Percentiles rank a stretch among this genome's conserved stretches.
phyloP scores from a whole-genome alignment of 2,797 vertebrate species.

The Scolopax bukidnonensis region DNA sequence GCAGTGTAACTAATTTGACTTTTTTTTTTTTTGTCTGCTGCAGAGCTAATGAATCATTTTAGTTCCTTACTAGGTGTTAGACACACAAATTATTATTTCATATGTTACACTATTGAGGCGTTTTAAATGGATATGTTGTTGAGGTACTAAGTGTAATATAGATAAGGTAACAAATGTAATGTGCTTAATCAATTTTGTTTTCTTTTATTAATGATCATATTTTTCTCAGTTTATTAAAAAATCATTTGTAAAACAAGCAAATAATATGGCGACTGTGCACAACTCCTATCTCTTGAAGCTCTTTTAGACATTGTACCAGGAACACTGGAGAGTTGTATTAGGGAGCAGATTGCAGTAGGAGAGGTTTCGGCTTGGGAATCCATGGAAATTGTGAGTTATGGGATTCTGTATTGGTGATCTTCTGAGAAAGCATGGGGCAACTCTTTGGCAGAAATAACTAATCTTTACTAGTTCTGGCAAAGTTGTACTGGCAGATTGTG shows the following conservation, averaged over 20 bases:
- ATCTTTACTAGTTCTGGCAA: neutral
- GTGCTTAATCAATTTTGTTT: neutral
- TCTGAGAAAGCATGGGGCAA: neutral
- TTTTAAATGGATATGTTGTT: neutral
- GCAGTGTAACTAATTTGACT: slow-evolving; percentile 17
- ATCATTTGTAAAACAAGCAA: neutral
- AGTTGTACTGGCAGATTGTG: neutral
- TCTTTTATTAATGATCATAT: neutral
- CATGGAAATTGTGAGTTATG: accelerated
- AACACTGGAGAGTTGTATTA: neutral
- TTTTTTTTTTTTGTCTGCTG: neutral
- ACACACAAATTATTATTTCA: neutral
- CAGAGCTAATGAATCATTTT: slow-evolving; percentile 13
- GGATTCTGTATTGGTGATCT: neutral
- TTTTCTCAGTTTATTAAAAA: neutral
- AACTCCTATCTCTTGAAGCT: neutral
- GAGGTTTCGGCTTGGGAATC: neutral
- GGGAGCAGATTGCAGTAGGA: neutral
- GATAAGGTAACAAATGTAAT: neutral
- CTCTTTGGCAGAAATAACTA: neutral
- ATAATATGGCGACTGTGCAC: neutral
- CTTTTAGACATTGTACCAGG: neutral
- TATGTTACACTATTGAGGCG: neutral
- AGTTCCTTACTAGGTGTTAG: neutral
- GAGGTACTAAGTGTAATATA: neutral